Evolutionary conservation across 2,888 invertebrate species (phyloP).

Genomic region (Drosophila leonis): DNA sequence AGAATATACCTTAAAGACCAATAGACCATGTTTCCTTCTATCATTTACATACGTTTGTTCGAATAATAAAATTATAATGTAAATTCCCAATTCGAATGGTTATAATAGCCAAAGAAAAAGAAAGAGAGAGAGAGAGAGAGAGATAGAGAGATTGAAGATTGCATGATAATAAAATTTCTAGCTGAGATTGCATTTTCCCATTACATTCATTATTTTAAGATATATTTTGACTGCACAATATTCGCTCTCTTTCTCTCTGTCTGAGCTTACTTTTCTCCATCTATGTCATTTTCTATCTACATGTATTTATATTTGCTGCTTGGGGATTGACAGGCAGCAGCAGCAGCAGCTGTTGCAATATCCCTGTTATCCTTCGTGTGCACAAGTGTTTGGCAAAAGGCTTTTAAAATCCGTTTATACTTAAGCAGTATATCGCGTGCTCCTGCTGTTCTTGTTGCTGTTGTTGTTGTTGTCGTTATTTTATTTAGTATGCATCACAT

Average conservation of each 20-base stretch:
- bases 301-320: conserved; percentile 3
- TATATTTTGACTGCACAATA: background rate
- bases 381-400: conserved; percentile 50
- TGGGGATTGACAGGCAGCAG: conserved; percentile 1
- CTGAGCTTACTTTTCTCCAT: background rate
- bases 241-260: background rate
- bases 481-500: conserved; percentile 49
- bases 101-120: background rate
- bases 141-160: background rate
- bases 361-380: conserved; percentile 44
- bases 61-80: background rate
- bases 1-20: too few relatives aligned
- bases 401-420: conserved; percentile 66
- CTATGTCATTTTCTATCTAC: conserved; percentile 9
- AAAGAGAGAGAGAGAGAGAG: background rate
- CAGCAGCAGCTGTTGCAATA: conserved; percentile 7
- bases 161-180: background rate
- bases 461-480: conserved; percentile 12
- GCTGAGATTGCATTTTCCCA: background rate
- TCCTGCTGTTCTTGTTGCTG: conserved; percentile 2
- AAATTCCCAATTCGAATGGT: background rate
- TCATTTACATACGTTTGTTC: background rate
- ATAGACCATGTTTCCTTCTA: background rate
- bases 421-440: conserved; percentile 47
- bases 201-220: background rate